Percentiles rank a stretch among this genome's conserved stretches.
Conservation (phyloP, 2,888 invertebrate genomes). For the Rhogogaster chlorosoma region DNA sequence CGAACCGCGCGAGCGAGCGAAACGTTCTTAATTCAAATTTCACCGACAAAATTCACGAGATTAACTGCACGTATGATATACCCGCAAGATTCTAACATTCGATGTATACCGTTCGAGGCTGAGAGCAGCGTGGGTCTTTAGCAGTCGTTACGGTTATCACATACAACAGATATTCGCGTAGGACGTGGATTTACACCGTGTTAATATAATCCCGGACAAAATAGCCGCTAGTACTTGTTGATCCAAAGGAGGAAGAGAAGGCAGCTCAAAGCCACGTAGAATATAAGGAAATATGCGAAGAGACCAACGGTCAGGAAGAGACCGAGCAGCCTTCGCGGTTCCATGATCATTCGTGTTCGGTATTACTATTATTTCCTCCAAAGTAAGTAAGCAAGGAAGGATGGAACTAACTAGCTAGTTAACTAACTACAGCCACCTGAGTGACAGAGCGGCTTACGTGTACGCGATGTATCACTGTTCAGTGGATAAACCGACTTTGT, state of each 20-base stretch:
- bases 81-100: too few species aligned
- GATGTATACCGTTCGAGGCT: too few species aligned
- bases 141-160: too few species aligned
- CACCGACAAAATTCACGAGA: too few species aligned
- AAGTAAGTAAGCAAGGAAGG: background rate
- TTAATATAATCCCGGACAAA: background rate
- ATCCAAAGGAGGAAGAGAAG: constrained; percentile 70
- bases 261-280: constrained; percentile 67
- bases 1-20: constrained; percentile 19
- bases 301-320: constrained; percentile 69
- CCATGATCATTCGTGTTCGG: constrained; percentile 59
- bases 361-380: background rate
- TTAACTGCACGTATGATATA: too few species aligned
- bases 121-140: too few species aligned
- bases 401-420: background rate
- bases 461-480: background rate
- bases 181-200: background rate
- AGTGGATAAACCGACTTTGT: background rate
- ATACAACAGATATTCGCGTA: too few species aligned
- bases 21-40: background rate
- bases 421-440: background rate
- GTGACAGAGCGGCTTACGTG: background rate
- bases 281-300: constrained; percentile 72
- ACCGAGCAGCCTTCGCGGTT: constrained; percentile 66
- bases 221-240: constrained; percentile 2